Conservation (phyloP, 1,140 invertebrate genomes). For the Paracyclopina nana region DNA sequence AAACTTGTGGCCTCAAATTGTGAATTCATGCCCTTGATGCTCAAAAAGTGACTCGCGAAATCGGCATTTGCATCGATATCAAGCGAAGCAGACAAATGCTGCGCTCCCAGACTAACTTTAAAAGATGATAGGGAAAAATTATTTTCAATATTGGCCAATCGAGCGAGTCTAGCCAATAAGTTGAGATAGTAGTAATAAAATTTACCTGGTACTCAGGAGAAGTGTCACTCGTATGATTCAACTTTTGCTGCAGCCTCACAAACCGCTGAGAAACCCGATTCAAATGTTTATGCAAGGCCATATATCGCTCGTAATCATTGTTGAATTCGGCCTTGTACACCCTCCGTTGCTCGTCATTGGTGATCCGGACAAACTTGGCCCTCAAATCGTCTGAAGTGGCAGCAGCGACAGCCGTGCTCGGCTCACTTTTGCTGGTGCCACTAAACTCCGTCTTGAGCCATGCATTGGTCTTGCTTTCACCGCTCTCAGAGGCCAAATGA, state of each 20-base stretch:
- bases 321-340: conserved; percentile 13
- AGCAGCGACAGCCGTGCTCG: not conserved
- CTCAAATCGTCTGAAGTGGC: not conserved
- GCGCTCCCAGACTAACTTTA: too few species aligned
- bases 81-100: too few species aligned
- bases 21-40: too few species aligned
- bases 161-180: too few species aligned
- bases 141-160: too few species aligned
- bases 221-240: not conserved
- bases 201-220: not conserved
- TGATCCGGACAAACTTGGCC: not conserved
- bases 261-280: not conserved
- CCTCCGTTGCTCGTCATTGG: not conserved
- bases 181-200: too few species aligned
- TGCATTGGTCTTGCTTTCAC: not conserved
- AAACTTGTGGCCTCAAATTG: too few species aligned
- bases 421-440: not conserved
- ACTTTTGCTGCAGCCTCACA: conserved; percentile 1
- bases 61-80: too few species aligned
- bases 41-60: too few species aligned
- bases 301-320: conserved; percentile 10
- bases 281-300: conserved; percentile 5
- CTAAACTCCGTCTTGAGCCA: not conserved
- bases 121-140: too few species aligned
- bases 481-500: not conserved